Base-by-base conservation (phyloP, 2,797 vertebrate species). In the Amazonetta brasiliensis region DNA sequence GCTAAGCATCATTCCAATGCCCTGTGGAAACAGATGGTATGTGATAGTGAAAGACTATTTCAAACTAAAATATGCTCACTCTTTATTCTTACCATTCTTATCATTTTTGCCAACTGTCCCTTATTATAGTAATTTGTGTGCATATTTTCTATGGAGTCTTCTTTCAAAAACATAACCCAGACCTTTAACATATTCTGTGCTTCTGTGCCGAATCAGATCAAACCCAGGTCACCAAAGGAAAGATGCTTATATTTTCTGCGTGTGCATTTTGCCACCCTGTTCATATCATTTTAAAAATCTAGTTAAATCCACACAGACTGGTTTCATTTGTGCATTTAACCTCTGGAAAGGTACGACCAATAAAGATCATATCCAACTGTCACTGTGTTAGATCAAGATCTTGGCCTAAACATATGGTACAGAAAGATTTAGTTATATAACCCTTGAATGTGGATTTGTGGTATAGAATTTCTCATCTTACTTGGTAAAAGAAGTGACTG, bases 241-340 rank as follows among this genome's bases (percentile, higher is more conserved):
- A 91, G 84, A 72, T 82, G 77, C 81, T 96, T 84, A 39, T 90
- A 62, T 95, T 93, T 96, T 95, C 74, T 94, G 52, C 78, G 73
- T 64, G 89, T 87, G 67, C 83, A 41, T 94, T 95, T 96, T 97
- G 93, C 94, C 96, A 95, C 96, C 85, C 94, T 93, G 76, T 90
- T 95, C 94, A 85, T 91, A 97, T 91, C 2, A 94, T 87, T 92
- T 91, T 2, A 41, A 89, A 95, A 93, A 95, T 90, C 64, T 90
- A 88, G 89, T 84, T 96, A 97, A 97, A 95, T 94, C 95, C 89
- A 20, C 62, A 92, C 96, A 97, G 89, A 43, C 71, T 94, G 94
- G 33, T 97, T 97, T 97, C 94, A 96, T 97, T 97, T 97, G 80
- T 89, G 87, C 74, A 64, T 96, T 97, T 97, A 97, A 97, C 95